Percentiles rank a stretch among this genome's conserved stretches.
These are phyloP conservation scores for Phyllotreta striolata DNA, from an alignment of 2,888 invertebrate species.

Conservation along the genomic window DNA sequence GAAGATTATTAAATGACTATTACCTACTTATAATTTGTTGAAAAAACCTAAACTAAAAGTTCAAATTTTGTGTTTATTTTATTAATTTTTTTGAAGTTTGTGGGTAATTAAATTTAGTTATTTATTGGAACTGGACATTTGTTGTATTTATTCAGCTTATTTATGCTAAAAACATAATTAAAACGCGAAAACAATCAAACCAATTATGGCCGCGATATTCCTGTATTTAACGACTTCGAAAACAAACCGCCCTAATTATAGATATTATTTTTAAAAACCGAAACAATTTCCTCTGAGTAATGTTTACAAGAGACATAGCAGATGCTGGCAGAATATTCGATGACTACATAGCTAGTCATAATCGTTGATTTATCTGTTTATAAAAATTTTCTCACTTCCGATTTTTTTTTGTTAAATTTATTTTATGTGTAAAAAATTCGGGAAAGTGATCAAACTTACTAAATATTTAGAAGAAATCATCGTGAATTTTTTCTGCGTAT, in stretches of 20 bases:
- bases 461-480: too few relatives aligned
- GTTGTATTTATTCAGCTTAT: conserved; percentile 22
- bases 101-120: conserved; percentile 16
- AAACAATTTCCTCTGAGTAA: conserved; percentile 24
- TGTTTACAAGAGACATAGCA: conserved; percentile 9
- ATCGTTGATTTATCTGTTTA: too few relatives aligned
- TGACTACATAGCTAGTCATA: conserved; percentile 1
- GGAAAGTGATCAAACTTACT: too few relatives aligned
- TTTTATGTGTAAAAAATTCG: too few relatives aligned
- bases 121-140: conserved; percentile 23
- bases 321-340: conserved; percentile 7
- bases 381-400: too few relatives aligned
- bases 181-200: conserved; percentile 41
- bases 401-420: too few relatives aligned
- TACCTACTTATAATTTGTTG: too few relatives aligned
- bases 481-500: too few relatives aligned
- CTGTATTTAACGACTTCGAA: conserved; percentile 46
- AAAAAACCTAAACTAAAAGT: too few relatives aligned
- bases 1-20: too few relatives aligned
- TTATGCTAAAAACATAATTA: conserved; percentile 38
- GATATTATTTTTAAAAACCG: conserved; percentile 33
- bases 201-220: conserved; percentile 40
- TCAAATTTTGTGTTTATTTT: too few relatives aligned
- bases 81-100: too few relatives aligned
- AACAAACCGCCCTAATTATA: conserved; percentile 43